These are phyloP conservation scores for Pempheris klunzingeri DNA, from an alignment of 2,797 vertebrate genomes.

Conservation along the genomic window DNA sequence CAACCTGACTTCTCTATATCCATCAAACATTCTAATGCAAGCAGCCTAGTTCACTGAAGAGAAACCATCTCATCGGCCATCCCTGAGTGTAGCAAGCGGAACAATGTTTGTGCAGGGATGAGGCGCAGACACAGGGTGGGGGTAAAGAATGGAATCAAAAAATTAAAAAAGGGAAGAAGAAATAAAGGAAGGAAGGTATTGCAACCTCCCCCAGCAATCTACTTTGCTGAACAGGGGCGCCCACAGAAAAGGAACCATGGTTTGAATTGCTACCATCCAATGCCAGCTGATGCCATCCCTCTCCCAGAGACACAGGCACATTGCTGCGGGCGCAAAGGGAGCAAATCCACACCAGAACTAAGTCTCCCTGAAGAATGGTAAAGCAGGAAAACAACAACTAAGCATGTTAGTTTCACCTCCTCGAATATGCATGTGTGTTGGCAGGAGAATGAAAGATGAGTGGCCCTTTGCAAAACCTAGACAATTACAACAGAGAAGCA, in stretches of 20 bases:
- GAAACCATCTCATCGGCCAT: constrained; percentile 57
- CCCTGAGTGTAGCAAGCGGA: constrained; percentile 49
- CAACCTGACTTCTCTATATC: constrained; percentile 40
- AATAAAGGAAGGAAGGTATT: constrained; percentile 69
- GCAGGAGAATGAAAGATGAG: constrained; percentile 80
- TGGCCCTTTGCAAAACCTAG: constrained; percentile 79
- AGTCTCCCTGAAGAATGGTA: constrained; percentile 78
- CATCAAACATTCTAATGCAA: constrained; percentile 48
- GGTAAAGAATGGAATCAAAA: constrained; percentile 65
- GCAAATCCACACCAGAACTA: constrained; percentile 84
- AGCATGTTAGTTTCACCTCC: constrained; percentile 86
- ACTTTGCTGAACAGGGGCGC: constrained; percentile 74
- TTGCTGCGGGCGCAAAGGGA: constrained; percentile 75
- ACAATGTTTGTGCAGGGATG: constrained; percentile 51
- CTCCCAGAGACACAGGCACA: constrained; percentile 73
- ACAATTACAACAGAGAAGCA: constrained; percentile 78
- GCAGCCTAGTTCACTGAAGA: constrained; percentile 50
- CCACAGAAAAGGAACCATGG: constrained; percentile 75
- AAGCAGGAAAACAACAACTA: constrained; percentile 85
- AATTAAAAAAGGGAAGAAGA: constrained; percentile 60
- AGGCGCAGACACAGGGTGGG: constrained; percentile 54
- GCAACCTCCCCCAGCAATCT: constrained; percentile 76
- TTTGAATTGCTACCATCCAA: constrained; percentile 77
- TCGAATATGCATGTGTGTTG: constrained; percentile 80
- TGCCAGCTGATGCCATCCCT: constrained; percentile 79